Percentiles rank a stretch among this genome's conserved stretches.
These are phyloP conservation scores for Ceyx margarethae DNA, from an alignment of 2,113 vertebrate species.

Conservation along the genomic window DNA sequence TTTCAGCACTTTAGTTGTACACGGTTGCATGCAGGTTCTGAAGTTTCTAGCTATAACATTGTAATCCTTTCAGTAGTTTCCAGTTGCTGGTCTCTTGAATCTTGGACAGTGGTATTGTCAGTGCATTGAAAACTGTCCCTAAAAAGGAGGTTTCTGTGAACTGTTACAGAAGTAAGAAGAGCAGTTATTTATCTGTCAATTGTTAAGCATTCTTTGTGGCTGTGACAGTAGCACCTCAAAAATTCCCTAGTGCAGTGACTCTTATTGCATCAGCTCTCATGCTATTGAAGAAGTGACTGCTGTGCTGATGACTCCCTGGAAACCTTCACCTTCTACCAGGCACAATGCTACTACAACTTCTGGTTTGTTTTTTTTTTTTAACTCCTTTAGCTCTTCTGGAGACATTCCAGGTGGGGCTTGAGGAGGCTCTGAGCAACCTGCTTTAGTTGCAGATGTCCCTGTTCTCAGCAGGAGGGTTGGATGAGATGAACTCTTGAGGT, in stretches of 20 bases:
- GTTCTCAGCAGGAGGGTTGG: too few relatives aligned
- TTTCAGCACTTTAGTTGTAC: background rate
- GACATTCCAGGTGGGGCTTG: too few relatives aligned
- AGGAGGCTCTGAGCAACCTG: too few relatives aligned
- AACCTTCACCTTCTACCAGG: accelerated
- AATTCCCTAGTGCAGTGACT: background rate
- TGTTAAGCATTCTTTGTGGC: background rate
- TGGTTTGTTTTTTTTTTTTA: too few relatives aligned
- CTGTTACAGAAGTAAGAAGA: background rate
- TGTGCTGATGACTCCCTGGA: background rate
- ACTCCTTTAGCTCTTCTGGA: background rate
- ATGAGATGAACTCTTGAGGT: too few relatives aligned
- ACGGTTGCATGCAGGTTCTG: background rate
- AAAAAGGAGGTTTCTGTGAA: background rate
- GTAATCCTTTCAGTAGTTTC: background rate
- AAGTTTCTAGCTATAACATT: background rate
- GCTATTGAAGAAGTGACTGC: background rate
- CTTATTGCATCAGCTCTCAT: background rate
- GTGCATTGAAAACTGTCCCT: background rate
- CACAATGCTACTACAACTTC: background rate
- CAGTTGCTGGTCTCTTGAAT: background rate
- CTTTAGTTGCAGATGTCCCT: too few relatives aligned
- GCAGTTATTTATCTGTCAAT: background rate
- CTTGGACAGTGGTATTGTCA: background rate
- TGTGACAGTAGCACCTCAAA: background rate